These are phyloP conservation scores for Parauchenoglanis punctatus DNA, from an alignment of 2,797 vertebrate species.

Conservation along the genomic window DNA sequence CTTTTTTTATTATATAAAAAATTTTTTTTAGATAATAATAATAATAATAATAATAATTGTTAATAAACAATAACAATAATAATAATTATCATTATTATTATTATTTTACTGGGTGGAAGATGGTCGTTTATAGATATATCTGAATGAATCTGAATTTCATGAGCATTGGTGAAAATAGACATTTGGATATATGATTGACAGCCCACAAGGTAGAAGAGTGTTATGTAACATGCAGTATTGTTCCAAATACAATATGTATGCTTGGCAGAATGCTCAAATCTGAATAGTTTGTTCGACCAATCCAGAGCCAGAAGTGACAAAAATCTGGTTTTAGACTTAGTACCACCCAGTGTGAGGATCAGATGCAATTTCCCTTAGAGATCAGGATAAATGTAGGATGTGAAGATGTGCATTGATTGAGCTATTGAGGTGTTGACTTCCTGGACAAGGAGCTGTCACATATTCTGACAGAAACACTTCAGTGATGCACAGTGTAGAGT, in stretches of 20 bases:
- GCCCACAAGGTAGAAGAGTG: neutral
- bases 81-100: neutral
- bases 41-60: no score
- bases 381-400: constrained; percentile 2
- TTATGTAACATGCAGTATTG: neutral
- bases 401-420: constrained; percentile 7
- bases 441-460: neutral
- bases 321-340: neutral
- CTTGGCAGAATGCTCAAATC: neutral
- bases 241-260: neutral
- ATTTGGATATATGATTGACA: neutral
- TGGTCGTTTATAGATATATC: neutral
- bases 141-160: neutral
- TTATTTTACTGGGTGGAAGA: neutral
- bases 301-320: neutral
- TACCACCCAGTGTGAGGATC: constrained; percentile 6
- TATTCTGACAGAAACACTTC: neutral
- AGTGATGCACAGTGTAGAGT: no score
- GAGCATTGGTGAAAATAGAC: neutral
- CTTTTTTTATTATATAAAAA: neutral
- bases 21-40: no score
- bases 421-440: neutral
- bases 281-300: neutral
- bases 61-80: no score
- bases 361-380: neutral